A percentile compares a stretch with the other conserved stretches of the same genome.
Conservation (phyloP, 1,140 invertebrate species). For the Portunus trituberculatus region DNA sequence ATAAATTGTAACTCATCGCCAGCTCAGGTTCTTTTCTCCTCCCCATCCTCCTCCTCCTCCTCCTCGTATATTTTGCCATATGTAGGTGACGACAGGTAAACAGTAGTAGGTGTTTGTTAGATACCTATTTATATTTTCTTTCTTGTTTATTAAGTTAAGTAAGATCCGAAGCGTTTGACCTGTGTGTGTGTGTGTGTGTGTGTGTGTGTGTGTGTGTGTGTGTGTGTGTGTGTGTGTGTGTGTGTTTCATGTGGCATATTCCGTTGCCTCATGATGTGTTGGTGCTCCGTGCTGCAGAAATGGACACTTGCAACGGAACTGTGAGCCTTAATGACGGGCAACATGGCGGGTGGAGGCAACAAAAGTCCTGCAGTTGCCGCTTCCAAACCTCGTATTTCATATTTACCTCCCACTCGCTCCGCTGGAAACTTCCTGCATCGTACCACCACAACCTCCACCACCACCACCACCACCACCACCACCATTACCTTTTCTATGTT, state of each 20-base stretch:
- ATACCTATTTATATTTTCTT: no score
- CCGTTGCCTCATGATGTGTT: neutral
- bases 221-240: constrained; percentile 22
- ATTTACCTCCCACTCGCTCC: neutral
- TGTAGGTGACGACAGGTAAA: neutral
- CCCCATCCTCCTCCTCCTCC: neutral
- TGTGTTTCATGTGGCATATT: no score
- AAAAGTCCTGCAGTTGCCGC: no score
- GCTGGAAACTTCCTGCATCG: neutral
- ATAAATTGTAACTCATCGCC: neutral
- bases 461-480: constrained; percentile 4
- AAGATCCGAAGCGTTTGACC: neutral
- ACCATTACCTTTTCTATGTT: neutral
- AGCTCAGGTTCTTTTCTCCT: neutral
- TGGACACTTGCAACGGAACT: no score
- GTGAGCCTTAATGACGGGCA: neutral
- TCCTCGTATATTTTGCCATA: neutral
- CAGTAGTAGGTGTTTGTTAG: neutral
- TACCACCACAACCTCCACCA: no score
- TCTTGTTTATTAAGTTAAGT: neutral
- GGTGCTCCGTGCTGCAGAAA: neutral
- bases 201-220: constrained; percentile 34
- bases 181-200: constrained; percentile 21
- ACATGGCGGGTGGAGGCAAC: no score
- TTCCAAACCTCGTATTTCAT: neutral